phyloP scores from a whole-genome alignment of 2,113 vertebrate species.

The Laterallus jamaicensis region DNA sequence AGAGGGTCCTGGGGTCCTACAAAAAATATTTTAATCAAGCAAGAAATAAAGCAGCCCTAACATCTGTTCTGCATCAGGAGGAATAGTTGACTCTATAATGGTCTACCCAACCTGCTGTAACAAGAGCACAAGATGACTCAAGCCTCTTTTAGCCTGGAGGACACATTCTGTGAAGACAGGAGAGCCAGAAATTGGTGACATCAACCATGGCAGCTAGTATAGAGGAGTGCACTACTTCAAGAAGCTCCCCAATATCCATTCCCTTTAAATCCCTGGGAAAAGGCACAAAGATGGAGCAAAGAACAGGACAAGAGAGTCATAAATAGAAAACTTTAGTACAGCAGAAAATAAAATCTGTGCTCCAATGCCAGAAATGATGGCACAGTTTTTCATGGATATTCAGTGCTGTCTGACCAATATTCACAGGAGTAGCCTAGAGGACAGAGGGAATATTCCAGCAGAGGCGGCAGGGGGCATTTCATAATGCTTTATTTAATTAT shows the following conservation, averaged over 20 bases:
- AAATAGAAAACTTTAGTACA: background rate
- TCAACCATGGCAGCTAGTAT: background rate
- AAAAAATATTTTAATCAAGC: background rate
- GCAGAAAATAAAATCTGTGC: background rate
- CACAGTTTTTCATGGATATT: background rate
- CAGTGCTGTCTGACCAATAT: background rate
- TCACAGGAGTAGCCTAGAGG: background rate
- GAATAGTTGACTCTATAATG: background rate
- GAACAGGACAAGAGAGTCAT: background rate
- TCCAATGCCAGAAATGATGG: background rate
- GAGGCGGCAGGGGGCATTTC: background rate
- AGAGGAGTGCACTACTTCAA: background rate
- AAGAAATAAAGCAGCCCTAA: background rate
- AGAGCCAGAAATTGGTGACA: rapidly evolving
- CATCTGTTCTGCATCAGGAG: background rate
- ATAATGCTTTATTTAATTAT: slow-evolving; percentile 49
- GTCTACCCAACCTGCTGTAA: background rate
- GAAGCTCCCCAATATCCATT: background rate
- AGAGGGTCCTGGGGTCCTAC: background rate
- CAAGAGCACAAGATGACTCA: background rate
- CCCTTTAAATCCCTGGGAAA: background rate
- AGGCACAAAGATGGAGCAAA: background rate
- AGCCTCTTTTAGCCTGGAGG: background rate
- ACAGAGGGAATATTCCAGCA: background rate
- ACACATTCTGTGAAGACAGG: background rate